These are phyloP conservation scores for Leuctra nigra DNA, from an alignment of 2,888 invertebrate genomes.

Conservation along the genomic window DNA sequence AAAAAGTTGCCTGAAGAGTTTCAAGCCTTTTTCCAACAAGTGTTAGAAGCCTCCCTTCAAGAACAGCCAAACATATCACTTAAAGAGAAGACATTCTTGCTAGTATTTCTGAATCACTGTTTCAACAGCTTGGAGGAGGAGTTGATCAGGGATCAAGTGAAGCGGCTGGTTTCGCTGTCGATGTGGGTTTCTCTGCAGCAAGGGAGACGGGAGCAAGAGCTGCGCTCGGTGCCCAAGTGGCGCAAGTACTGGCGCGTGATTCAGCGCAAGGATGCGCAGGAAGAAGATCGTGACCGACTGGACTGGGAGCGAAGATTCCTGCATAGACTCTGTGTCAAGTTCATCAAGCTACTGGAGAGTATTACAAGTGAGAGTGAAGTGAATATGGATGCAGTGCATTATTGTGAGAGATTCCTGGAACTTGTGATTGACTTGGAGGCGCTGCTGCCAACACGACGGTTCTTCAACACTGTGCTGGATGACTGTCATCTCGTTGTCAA, in stretches of 20 bases:
- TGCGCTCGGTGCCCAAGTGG: slow-evolving; percentile 82
- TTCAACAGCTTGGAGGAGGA: slow-evolving; percentile 97
- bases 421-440: slow-evolving; percentile 95
- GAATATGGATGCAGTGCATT: slow-evolving; percentile 52
- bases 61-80: slow-evolving; percentile 46
- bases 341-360: slow-evolving; percentile 70
- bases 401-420: slow-evolving; percentile 94
- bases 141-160: slow-evolving; percentile 86
- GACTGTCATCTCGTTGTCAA: slow-evolving; percentile 90
- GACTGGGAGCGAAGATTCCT: slow-evolving; percentile 85
- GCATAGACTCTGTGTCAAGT: slow-evolving; percentile 78
- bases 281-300: slow-evolving; percentile 57
- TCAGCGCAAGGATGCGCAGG: slow-evolving; percentile 74
- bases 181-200: slow-evolving; percentile 88
- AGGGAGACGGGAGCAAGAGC: slow-evolving; percentile 79
- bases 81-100: slow-evolving; percentile 75
- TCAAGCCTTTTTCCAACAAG: slow-evolving; percentile 73
- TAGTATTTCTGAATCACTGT: slow-evolving; percentile 92
- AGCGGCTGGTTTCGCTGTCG: slow-evolving; percentile 81
- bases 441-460: slow-evolving; percentile 87
- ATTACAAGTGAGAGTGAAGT: slow-evolving; percentile 53
- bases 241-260: slow-evolving; percentile 86
- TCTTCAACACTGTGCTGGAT: slow-evolving; percentile 94
- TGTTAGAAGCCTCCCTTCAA: slow-evolving; percentile 65
- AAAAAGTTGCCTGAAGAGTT: slow-evolving; percentile 70